Conservation (phyloP, 2,888 invertebrate species). For the Gibbula magus region DNA sequence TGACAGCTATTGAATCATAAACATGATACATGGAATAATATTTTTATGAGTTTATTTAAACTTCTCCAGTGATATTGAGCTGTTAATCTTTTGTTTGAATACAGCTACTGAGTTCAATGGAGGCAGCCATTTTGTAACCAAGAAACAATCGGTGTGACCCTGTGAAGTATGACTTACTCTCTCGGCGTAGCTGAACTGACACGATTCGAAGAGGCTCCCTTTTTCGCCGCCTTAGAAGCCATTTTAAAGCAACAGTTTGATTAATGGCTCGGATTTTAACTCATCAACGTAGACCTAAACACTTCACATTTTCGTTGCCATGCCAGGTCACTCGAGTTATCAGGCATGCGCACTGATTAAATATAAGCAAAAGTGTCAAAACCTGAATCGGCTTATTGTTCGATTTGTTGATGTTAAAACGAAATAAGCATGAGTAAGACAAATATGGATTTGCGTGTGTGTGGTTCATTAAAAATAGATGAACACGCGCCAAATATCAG, state of each 20-base stretch:
- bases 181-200: conserved; percentile 65
- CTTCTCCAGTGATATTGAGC: neutral
- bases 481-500: no score
- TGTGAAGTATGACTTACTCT: conserved; percentile 57
- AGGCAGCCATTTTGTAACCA: conserved; percentile 69
- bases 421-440: no score
- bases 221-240: conserved; percentile 45
- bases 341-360: conserved; percentile 12
- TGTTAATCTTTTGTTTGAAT: neutral
- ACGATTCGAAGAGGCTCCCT: conserved; percentile 60
- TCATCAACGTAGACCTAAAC: neutral
- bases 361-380: conserved; percentile 7
- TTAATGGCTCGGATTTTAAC: neutral
- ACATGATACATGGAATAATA: neutral
- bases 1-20: neutral
- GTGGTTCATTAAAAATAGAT: no score
- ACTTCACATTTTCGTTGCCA: conserved; percentile 3
- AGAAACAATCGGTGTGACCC: conserved; percentile 31
- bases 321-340: neutral
- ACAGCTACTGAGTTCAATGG: neutral
- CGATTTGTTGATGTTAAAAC: no score
- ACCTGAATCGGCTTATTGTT: neutral
- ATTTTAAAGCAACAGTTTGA: neutral
- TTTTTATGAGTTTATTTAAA: neutral
- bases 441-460: no score